These are phyloP conservation scores for Sepiola atlantica DNA, from an alignment of 2,888 invertebrate species.

Conservation along the genomic window DNA sequence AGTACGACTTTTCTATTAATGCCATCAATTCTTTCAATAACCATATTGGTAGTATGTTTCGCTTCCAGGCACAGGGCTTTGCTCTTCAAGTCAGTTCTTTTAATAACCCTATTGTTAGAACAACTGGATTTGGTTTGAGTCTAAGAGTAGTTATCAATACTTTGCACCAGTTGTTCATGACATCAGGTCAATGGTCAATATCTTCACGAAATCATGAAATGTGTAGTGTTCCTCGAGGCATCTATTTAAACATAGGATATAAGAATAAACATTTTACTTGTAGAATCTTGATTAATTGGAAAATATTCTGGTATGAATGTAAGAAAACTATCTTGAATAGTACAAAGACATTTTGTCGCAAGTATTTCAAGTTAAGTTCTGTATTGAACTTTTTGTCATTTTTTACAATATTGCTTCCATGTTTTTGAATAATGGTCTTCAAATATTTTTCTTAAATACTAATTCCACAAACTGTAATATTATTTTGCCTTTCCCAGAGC, in stretches of 20 bases:
- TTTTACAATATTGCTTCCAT: neutral
- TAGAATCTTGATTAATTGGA: neutral
- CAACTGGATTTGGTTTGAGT: neutral
- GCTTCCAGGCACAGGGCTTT: neutral
- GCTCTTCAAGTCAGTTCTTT: conserved; percentile 21
- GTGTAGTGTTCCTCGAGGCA: neutral
- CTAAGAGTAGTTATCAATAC: conserved; percentile 4
- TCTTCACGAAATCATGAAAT: neutral
- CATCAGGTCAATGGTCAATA: neutral
- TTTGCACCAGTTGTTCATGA: conserved; percentile 1
- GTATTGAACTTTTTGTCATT: too few relatives aligned
- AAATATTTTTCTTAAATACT: neutral
- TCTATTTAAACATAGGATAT: conserved; percentile 21
- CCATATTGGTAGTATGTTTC: neutral
- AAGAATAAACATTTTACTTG: neutral
- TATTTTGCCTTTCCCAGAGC: too few relatives aligned
- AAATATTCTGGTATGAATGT: neutral
- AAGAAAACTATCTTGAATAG: neutral
- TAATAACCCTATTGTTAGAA: conserved; percentile 32
- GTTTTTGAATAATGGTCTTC: neutral
- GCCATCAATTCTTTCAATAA: conserved; percentile 18
- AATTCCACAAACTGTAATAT: too few relatives aligned
- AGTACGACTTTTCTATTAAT: conserved; percentile 1
- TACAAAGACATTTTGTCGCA: neutral
- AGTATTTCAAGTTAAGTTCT: neutral